These are phyloP conservation scores for Rhimphoctona megacephalus DNA, from an alignment of 2,888 invertebrate genomes.

Conservation along the genomic window DNA sequence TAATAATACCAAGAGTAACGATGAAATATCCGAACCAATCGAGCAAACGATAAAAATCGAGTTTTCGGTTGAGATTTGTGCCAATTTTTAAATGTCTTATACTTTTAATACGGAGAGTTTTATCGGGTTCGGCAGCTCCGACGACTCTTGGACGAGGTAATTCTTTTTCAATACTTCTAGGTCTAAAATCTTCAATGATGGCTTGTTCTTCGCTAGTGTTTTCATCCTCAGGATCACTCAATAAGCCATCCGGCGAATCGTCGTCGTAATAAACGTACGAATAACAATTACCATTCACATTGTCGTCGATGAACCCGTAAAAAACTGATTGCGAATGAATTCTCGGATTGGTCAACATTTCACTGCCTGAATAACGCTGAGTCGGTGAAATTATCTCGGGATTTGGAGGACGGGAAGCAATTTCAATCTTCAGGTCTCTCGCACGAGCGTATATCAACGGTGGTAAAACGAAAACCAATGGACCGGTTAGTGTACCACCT, in stretches of 20 bases:
- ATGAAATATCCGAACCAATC: constrained; percentile 87
- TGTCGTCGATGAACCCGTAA: constrained; percentile 72
- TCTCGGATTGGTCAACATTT: constrained; percentile 71
- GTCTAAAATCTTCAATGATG: constrained; percentile 26
- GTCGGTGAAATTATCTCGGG: constrained; percentile 74
- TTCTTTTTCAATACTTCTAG: constrained; percentile 17
- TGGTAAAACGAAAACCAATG: constrained; percentile 93
- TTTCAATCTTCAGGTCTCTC: constrained; percentile 84
- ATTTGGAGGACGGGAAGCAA: constrained; percentile 45
- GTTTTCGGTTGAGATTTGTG: neutral
- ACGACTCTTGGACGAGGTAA: constrained; percentile 71
- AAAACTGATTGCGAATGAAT: constrained; percentile 79
- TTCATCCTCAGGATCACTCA: constrained; percentile 68
- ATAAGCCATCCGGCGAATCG: constrained; percentile 68
- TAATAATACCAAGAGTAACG: constrained; percentile 87
- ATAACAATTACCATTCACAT: constrained; percentile 72
- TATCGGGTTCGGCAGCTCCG: constrained; percentile 73
- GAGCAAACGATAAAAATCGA: constrained; percentile 70
- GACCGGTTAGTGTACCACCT: constrained; percentile 93
- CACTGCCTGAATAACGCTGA: constrained; percentile 70
- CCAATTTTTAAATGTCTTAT: constrained; percentile 18
- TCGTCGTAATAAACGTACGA: constrained; percentile 80
- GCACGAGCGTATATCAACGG: constrained; percentile 92
- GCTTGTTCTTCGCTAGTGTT: constrained; percentile 16
- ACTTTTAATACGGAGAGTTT: constrained; percentile 42